Conservation (phyloP, 2,888 invertebrate genomes). For the Synergus gifuensis region DNA sequence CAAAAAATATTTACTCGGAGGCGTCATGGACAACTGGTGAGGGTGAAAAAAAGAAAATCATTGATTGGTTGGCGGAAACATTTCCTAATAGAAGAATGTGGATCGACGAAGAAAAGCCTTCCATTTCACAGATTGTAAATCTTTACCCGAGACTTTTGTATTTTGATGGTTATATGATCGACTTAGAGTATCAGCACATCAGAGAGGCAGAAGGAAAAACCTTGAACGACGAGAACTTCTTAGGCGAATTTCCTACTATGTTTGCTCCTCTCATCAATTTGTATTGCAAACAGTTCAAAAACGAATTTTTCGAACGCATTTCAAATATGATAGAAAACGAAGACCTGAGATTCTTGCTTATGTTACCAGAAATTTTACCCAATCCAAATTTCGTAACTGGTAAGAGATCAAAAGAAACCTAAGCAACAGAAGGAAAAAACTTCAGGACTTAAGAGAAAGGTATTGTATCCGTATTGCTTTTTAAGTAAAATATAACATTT, state of each 20-base stretch:
- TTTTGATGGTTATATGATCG: conserved; percentile 31
- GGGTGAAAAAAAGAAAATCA: background rate
- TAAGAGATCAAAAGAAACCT: background rate
- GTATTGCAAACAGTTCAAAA: background rate
- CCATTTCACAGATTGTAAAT: background rate
- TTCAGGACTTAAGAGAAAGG: too few species aligned
- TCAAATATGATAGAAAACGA: background rate
- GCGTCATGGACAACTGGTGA: background rate
- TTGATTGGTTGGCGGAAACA: background rate
- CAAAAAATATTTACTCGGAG: too few species aligned
- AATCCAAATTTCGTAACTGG: background rate
- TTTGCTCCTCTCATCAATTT: background rate
- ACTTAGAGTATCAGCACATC: background rate
- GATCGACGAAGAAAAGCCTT: background rate
- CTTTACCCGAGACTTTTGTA: background rate
- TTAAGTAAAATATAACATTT: too few species aligned
- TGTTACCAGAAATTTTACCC: background rate
- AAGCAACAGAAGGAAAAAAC: background rate
- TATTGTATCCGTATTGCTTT: too few species aligned
- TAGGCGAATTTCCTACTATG: background rate
- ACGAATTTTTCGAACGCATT: background rate
- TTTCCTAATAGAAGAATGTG: background rate
- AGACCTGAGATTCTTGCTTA: background rate
- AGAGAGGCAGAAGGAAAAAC: background rate
- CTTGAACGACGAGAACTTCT: background rate